A percentile compares a stretch with the other conserved stretches of the same genome.
These are phyloP conservation scores for Euclidia mi DNA, from an alignment of 2,888 invertebrate genomes.

Conservation along the genomic window DNA sequence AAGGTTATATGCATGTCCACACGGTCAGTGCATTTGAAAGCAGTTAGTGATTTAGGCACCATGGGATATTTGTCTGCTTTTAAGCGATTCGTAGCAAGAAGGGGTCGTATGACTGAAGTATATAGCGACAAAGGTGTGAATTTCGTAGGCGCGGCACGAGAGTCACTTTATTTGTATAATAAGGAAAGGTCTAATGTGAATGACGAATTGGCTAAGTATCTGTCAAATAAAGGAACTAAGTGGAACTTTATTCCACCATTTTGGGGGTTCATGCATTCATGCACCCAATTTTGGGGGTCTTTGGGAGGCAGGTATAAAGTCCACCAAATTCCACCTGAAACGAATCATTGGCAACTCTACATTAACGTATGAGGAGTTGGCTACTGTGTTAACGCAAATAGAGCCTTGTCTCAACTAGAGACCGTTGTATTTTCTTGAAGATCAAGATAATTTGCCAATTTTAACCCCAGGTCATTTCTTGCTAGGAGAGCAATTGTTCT, in stretches of 20 bases:
- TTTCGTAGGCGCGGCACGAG: background rate
- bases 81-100: slow-evolving; percentile 9
- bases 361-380: slow-evolving; percentile 1
- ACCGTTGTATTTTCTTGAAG: background rate
- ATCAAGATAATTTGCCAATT: background rate
- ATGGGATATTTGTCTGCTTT: slow-evolving; percentile 10
- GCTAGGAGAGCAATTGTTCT: slow-evolving; percentile 2
- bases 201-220: no score
- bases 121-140: slow-evolving; percentile 8
- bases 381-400: background rate
- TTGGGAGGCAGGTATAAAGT: no score
- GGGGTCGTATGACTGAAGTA: background rate
- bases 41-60: background rate
- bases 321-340: no score
- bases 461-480: slow-evolving; percentile 8
- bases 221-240: no score
- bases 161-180: background rate
- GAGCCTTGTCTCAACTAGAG: slow-evolving; percentile 8
- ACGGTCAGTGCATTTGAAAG: background rate
- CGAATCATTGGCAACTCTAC: no score
- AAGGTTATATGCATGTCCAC: slow-evolving; percentile 2
- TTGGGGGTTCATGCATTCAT: no score
- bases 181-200: slow-evolving; percentile 1
- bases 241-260: no score
- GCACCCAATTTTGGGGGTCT: no score